These are phyloP conservation scores for Pollicipes pollicipes DNA, from an alignment of 1,140 invertebrate genomes.

Conservation along the genomic window DNA sequence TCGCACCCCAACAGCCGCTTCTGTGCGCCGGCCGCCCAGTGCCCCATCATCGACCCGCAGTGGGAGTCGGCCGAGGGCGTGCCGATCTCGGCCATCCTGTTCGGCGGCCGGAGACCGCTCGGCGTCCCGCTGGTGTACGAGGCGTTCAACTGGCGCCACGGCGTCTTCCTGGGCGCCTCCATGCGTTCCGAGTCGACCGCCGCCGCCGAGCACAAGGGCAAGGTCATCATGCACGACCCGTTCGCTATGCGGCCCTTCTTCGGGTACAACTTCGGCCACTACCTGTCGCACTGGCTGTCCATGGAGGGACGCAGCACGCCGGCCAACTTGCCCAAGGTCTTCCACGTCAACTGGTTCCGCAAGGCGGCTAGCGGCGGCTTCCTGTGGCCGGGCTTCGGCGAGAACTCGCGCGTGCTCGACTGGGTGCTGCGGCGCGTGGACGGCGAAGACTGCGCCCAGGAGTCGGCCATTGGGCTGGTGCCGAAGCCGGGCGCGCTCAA, in stretches of 20 bases:
- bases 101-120: constrained; percentile 79
- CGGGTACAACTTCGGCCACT: constrained; percentile 96
- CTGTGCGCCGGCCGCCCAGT: constrained; percentile 78
- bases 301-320: constrained; percentile 42
- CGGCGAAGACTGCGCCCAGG: constrained; percentile 32
- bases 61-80: constrained; percentile 60
- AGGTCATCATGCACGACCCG: constrained; percentile 85
- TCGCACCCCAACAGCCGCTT: constrained; percentile 91
- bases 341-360: constrained; percentile 97
- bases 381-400: constrained; percentile 94
- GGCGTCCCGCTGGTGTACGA: constrained; percentile 90
- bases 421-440: constrained; percentile 77
- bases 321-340: constrained; percentile 65
- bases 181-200: constrained; percentile 95
- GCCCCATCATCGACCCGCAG: constrained; percentile 74
- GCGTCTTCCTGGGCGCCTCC: constrained; percentile 67
- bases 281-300: constrained; percentile 83
- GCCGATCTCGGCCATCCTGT: constrained; percentile 86
- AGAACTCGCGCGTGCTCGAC: constrained; percentile 83
- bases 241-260: constrained; percentile 99
- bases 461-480: constrained; percentile 55
- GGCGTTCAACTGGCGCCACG: constrained; percentile 79
- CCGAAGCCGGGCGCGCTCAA: constrained; percentile 49
- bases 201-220: constrained; percentile 82
- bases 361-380: constrained; percentile 56